phyloP scores from a whole-genome alignment of 2,888 invertebrate genomes.

The Xestia c-nigrum region DNA sequence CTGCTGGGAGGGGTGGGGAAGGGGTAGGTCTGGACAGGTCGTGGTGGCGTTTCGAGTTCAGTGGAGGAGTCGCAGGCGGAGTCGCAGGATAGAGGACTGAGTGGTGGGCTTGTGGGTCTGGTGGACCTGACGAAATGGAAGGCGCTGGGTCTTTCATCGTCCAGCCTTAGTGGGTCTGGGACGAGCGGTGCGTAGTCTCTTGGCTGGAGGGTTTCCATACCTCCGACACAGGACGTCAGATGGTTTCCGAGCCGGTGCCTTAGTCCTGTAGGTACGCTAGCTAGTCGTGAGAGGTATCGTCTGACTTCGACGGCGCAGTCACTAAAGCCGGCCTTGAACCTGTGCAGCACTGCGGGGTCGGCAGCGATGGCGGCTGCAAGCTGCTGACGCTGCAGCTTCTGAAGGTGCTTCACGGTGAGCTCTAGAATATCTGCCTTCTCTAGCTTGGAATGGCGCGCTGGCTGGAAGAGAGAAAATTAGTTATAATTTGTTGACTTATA shows the following conservation, averaged over 20 bases:
- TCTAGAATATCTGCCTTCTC: conserved; percentile 99
- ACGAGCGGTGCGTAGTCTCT: conserved; percentile 89
- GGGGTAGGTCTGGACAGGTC: conserved; percentile 84
- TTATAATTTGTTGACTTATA: conserved; percentile 18
- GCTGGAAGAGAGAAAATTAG: conserved; percentile 88
- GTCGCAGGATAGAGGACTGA: conserved; percentile 93
- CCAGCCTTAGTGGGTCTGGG: conserved; percentile 88
- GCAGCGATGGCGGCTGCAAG: conserved; percentile 95
- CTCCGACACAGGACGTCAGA: conserved; percentile 92
- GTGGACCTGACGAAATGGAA: conserved; percentile 85
- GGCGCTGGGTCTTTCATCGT: conserved; percentile 85
- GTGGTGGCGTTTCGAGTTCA: conserved; percentile 88
- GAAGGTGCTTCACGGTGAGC: conserved; percentile 98
- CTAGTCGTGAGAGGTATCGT: conserved; percentile 92
- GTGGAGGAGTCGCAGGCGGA: conserved; percentile 92
- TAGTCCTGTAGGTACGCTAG: conserved; percentile 91
- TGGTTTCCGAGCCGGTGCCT: conserved; percentile 92
- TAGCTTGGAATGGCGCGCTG: conserved; percentile 97
- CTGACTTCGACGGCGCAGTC: conserved; percentile 97
- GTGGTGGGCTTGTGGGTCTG: conserved; percentile 91
- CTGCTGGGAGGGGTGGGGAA: conserved; percentile 91
- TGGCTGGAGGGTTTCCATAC: conserved; percentile 83
- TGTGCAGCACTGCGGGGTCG: conserved; percentile 95
- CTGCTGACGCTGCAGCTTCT: conserved; percentile 97
- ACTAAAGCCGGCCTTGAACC: conserved; percentile 96